These are phyloP conservation scores for Catamblyrhynchus diadema DNA, from an alignment of 2,797 vertebrate species.

Conservation along the genomic window DNA sequence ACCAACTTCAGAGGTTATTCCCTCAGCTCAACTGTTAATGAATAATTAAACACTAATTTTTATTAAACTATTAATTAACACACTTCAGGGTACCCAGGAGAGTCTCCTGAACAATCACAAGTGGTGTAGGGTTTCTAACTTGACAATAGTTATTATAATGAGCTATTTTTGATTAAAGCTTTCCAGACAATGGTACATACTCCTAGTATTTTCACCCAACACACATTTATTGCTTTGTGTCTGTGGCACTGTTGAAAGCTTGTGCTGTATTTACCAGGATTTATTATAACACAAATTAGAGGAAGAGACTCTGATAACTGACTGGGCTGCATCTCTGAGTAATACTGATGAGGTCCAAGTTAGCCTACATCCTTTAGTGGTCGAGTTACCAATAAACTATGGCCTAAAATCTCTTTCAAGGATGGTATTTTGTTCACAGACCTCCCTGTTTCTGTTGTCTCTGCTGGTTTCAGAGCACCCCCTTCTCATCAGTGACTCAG, in stretches of 20 bases:
- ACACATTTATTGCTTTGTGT: background rate
- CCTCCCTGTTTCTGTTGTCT: background rate
- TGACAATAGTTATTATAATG: background rate
- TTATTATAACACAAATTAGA: background rate
- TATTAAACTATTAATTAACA: slow-evolving; percentile 15
- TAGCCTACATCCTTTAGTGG: background rate
- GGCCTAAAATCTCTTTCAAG: background rate
- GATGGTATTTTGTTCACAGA: background rate
- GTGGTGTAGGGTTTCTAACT: background rate
- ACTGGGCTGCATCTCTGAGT: background rate
- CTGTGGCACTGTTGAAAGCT: background rate
- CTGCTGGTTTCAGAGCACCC: background rate
- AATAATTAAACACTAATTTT: background rate
- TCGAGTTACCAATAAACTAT: background rate
- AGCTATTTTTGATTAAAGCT: background rate
- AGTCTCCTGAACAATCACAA: background rate
- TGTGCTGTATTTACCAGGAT: background rate
- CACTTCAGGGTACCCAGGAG: background rate
- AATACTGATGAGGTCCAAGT: background rate
- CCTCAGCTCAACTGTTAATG: background rate
- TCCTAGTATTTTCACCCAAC: background rate
- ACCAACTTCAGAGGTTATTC: background rate
- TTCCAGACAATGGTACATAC: background rate
- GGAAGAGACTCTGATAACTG: background rate
- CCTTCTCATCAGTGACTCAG: background rate